Percentiles rank a stretch among this genome's conserved stretches.
Conservation (phyloP, 2,888 invertebrate genomes). For the Philereme vetulata region DNA sequence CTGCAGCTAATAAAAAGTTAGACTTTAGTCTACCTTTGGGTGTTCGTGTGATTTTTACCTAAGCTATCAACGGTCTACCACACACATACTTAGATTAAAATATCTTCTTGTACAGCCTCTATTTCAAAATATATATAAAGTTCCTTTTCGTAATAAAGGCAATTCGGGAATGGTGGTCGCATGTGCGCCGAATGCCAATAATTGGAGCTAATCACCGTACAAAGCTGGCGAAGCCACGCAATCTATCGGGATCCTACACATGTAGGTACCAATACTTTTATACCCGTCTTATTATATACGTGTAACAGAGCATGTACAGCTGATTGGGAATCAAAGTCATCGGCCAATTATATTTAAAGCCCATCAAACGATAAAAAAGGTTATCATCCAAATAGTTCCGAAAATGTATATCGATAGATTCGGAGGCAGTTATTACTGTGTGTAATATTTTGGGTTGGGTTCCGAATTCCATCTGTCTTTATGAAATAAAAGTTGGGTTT, state of each 20-base stretch:
- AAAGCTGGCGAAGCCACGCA: constrained; percentile 39
- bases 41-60: no score
- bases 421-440: no score
- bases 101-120: neutral
- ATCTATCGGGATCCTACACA: constrained; percentile 22
- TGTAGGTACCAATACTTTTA: constrained; percentile 20
- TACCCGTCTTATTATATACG: constrained; percentile 10
- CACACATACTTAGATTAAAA: no score
- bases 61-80: no score
- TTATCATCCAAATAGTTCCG: no score
- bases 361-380: neutral
- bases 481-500: no score
- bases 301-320: constrained; percentile 9
- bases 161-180: constrained; percentile 61
- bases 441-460: no score
- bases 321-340: neutral
- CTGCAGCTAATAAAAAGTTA: no score
- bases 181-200: constrained; percentile 67
- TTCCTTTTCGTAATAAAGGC: constrained; percentile 51
- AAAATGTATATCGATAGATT: no score
- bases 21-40: no score
- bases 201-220: constrained; percentile 64
- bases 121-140: constrained; percentile 10
- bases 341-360: neutral
- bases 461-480: no score